Conservation (phyloP, 2,888 invertebrate species). For the Epistrophe eligans region DNA sequence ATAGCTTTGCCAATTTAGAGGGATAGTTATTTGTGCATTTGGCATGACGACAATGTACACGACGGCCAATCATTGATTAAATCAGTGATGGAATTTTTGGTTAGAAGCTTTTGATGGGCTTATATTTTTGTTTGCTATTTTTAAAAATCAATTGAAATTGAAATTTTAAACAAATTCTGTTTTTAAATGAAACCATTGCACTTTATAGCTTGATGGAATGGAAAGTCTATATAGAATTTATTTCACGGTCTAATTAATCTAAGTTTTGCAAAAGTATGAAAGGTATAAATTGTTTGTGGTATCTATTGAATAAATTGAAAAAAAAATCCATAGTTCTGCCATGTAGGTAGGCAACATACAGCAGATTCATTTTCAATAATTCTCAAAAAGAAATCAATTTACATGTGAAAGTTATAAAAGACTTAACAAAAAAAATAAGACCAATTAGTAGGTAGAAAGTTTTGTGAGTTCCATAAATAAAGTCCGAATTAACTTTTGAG, state of each 20-base stretch:
- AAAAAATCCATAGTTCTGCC: too few species aligned
- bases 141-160: constrained; percentile 31
- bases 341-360: too few species aligned
- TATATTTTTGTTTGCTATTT: constrained; percentile 24
- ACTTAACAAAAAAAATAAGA: too few species aligned
- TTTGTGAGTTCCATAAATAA: too few species aligned
- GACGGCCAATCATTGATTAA: constrained; percentile 36
- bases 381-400: too few species aligned
- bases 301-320: too few species aligned
- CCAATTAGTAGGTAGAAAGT: too few species aligned
- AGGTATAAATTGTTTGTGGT: too few species aligned
- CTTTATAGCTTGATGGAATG: constrained; percentile 23
- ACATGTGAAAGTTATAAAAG: too few species aligned
- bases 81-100: constrained; percentile 37
- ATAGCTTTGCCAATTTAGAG: background rate
- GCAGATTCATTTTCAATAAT: too few species aligned
- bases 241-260: constrained; percentile 31
- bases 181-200: constrained; percentile 23
- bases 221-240: constrained; percentile 3
- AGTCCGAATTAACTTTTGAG: too few species aligned
- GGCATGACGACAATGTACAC: constrained; percentile 45
- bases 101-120: constrained; percentile 30
- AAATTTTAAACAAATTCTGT: constrained; percentile 14
- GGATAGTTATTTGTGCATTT: constrained; percentile 52
- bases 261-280: background rate